Percentiles rank a stretch among this genome's conserved stretches.
Evolutionary conservation across 23 tunicate species (phyloP).

Genomic region (Halocynthia roretzi): DNA sequence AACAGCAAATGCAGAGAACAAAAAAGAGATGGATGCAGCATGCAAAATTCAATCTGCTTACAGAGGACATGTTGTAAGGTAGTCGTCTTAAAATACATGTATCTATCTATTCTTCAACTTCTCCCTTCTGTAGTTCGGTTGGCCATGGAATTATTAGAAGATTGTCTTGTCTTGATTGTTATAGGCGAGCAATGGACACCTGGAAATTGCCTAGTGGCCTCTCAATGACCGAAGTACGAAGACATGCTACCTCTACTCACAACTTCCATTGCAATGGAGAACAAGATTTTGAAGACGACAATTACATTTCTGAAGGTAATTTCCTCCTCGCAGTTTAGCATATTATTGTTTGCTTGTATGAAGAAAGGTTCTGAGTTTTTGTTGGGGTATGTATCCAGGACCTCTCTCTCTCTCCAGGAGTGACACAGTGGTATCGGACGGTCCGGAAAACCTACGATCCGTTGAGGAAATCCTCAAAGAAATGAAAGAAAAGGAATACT

Average conservation of each 20-base stretch:
- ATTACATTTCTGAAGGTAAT: too few relatives aligned
- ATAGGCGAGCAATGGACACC: slow-evolving; percentile 19
- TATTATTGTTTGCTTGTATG: too few relatives aligned
- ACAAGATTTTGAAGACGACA: neutral
- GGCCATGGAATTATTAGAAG: neutral
- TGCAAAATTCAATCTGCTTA: slow-evolving; percentile 14
- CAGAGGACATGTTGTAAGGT: slow-evolving; percentile 19
- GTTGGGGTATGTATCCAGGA: neutral
- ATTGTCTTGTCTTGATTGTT: too few relatives aligned
- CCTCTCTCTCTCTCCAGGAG: neutral
- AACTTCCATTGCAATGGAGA: too few relatives aligned
- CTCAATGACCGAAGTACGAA: neutral
- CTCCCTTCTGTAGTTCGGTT: neutral
- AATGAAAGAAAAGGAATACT: slow-evolving; percentile 23
- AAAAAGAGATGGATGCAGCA: neutral
- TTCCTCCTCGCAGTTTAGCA: too few relatives aligned
- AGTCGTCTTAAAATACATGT: too few relatives aligned
- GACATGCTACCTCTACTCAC: too few relatives aligned
- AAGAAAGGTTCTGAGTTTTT: too few relatives aligned
- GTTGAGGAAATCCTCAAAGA: slow-evolving; percentile 27
- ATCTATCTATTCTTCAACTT: neutral
- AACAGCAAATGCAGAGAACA: neutral
- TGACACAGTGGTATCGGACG: neutral
- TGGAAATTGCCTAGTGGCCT: slow-evolving; percentile 24
- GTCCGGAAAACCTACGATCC: neutral